These are phyloP conservation scores for Mythimna vitellina DNA, from an alignment of 2,888 invertebrate genomes.

Conservation along the genomic window DNA sequence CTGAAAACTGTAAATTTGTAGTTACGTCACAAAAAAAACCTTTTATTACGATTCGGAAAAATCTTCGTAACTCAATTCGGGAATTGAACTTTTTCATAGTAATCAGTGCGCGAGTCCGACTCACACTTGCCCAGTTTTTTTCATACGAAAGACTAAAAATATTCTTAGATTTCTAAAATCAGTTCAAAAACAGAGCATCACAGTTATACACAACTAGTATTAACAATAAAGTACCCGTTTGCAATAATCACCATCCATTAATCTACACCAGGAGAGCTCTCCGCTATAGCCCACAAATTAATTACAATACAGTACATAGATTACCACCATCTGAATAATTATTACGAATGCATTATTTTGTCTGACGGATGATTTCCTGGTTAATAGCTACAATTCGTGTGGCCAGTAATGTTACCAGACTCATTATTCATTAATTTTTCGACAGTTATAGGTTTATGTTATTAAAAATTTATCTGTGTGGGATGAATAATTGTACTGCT, in stretches of 20 bases:
- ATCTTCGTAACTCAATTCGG: too few relatives aligned
- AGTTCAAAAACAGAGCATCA: constrained; percentile 30
- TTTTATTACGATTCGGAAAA: too few relatives aligned
- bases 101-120: too few relatives aligned
- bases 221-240: constrained; percentile 70
- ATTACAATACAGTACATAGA: constrained; percentile 79
- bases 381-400: constrained; percentile 60
- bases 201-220: constrained; percentile 39
- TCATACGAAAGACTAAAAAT: too few relatives aligned
- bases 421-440: constrained; percentile 54
- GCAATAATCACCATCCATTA: constrained; percentile 82
- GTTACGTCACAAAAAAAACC: too few relatives aligned
- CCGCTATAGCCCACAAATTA: constrained; percentile 84
- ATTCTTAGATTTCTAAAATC: not conserved
- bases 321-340: constrained; percentile 69
- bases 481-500: constrained; percentile 3
- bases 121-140: too few relatives aligned
- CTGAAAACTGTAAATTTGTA: too few relatives aligned
- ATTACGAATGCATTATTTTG: constrained; percentile 72
- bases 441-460: constrained; percentile 40
- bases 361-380: constrained; percentile 70
- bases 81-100: too few relatives aligned
- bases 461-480: constrained; percentile 24
- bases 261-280: constrained; percentile 80
- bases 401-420: constrained; percentile 51